A percentile compares a stretch with the other conserved stretches of the same genome.
These are phyloP conservation scores for Zelostemma sp. DNA, from an alignment of 1,140 invertebrate genomes.

Conservation along the genomic window DNA sequence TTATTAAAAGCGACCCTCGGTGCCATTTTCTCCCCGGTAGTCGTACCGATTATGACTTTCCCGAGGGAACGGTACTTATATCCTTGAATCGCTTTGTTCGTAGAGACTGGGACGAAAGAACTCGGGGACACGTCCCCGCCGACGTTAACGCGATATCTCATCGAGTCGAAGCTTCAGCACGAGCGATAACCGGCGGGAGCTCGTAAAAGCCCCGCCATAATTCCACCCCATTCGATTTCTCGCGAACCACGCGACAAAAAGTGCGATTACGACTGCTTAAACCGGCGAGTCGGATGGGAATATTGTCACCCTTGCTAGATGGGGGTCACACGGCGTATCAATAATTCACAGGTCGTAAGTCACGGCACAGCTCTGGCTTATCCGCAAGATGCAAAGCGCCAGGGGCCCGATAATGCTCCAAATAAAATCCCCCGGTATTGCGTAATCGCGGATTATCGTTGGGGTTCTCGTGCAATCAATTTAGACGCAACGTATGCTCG, in stretches of 20 bases:
- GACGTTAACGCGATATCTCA: conserved; percentile 18
- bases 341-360: conserved; percentile 38
- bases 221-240: not conserved
- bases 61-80: conserved; percentile 26
- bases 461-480: conserved; percentile 24
- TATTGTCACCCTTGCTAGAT: no score
- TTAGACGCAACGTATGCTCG: conserved; percentile 16
- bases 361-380: conserved; percentile 2
- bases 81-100: conserved; percentile 29
- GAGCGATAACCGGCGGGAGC: conserved; percentile 19
- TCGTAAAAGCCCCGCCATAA: conserved; percentile 8
- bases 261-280: no score
- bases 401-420: conserved; percentile 21
- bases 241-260: conserved; percentile 18
- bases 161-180: conserved; percentile 6
- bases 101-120: conserved; percentile 12
- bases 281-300: no score
- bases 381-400: conserved; percentile 26
- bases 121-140: not conserved
- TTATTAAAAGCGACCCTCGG: conserved; percentile 9
- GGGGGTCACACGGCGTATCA: no score
- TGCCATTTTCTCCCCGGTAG: not conserved
- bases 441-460: conserved; percentile 45
- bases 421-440: conserved; percentile 29
- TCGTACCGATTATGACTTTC: not conserved